Percentiles rank a stretch among this genome's conserved stretches.
These are phyloP conservation scores for Leguminivora glycinivorella DNA, from an alignment of 1,140 invertebrate genomes.

Conservation along the genomic window DNA sequence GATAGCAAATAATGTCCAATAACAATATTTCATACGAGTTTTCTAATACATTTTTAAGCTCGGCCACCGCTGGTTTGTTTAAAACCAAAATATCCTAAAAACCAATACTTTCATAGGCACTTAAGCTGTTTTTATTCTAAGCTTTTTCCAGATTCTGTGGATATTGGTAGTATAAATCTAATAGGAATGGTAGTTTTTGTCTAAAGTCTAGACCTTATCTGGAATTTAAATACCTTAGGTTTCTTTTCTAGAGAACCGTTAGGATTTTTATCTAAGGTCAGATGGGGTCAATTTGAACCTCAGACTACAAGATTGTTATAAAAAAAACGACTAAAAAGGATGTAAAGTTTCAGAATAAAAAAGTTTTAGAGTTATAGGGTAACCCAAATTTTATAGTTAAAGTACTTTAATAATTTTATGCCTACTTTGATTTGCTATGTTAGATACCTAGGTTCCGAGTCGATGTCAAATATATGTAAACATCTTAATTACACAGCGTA, in stretches of 20 bases:
- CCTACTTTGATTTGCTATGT: no score
- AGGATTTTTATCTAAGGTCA: not conserved
- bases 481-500: no score
- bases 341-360: no score
- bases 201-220: slow-evolving; percentile 16
- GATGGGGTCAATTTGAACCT: not conserved
- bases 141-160: not conserved
- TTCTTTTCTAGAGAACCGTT: not conserved
- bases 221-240: slow-evolving; percentile 10
- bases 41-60: slow-evolving; percentile 17
- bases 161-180: slow-evolving; percentile 12
- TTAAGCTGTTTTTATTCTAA: not conserved
- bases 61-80: not conserved
- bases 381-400: no score
- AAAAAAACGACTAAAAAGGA: no score
- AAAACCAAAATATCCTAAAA: not conserved
- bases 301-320: not conserved
- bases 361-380: no score
- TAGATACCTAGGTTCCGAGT: no score
- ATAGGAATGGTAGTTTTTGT: slow-evolving; percentile 9
- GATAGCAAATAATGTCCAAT: slow-evolving; percentile 15
- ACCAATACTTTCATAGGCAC: not conserved
- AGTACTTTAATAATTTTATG: no score
- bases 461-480: no score
- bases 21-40: slow-evolving; percentile 1